Percentiles rank a stretch among this genome's conserved stretches.
Conservation (phyloP, 2,888 invertebrate genomes). For the Nyleta sp. region DNA sequence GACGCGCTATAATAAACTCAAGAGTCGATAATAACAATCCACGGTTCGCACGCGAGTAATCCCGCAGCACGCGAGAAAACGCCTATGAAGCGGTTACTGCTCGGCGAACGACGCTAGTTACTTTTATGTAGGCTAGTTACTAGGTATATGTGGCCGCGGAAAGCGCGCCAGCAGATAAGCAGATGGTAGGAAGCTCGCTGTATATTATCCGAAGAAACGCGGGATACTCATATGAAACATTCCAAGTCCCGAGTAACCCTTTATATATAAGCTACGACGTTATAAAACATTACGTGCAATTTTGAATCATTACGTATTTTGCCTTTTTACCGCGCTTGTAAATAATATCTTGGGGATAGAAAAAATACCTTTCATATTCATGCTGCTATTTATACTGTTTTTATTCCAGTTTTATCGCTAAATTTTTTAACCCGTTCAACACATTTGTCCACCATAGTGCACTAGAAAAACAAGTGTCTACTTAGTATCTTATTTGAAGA, state of each 20-base stretch:
- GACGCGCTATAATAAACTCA: conserved; percentile 46
- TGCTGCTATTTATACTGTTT: too few species aligned
- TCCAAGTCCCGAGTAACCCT: neutral
- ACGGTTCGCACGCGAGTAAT: conserved; percentile 67
- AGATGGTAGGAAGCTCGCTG: too few species aligned
- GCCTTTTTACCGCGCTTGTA: too few species aligned
- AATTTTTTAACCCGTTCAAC: too few species aligned
- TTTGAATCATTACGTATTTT: neutral
- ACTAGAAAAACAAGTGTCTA: too few species aligned
- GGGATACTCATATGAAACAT: neutral
- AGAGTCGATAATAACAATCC: conserved; percentile 68
- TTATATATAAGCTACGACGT: neutral
- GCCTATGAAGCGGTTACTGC: conserved; percentile 56
- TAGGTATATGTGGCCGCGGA: conserved; percentile 2
- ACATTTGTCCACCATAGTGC: too few species aligned
- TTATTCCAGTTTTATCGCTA: too few species aligned
- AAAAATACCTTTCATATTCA: too few species aligned
- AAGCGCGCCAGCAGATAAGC: too few species aligned
- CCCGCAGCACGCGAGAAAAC: conserved; percentile 66
- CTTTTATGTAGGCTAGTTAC: conserved; percentile 38
- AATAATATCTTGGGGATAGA: too few species aligned
- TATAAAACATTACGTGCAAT: conserved; percentile 8
- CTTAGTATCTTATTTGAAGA: too few species aligned
- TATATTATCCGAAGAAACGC: too few species aligned
- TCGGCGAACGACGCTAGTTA: conserved; percentile 43